Conservation (phyloP, 2,797 vertebrate species). For the Poeciliopsis gracilis region DNA sequence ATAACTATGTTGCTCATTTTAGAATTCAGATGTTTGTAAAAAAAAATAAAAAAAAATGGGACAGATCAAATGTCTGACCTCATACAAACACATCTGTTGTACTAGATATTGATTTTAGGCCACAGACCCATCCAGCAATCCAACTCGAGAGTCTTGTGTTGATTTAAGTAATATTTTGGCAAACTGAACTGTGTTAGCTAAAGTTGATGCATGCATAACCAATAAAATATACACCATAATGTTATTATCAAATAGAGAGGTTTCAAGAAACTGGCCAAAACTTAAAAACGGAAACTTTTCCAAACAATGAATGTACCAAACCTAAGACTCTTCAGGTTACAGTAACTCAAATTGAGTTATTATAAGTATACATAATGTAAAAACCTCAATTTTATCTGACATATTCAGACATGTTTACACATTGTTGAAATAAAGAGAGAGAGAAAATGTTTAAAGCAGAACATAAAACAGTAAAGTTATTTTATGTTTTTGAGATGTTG, state of each 20-base stretch:
- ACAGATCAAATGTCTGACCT: not conserved
- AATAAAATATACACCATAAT: not conserved
- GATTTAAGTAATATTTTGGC: not conserved
- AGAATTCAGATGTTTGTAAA: constrained; percentile 11
- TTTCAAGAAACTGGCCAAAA: not conserved
- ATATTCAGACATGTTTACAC: not conserved
- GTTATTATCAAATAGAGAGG: not conserved
- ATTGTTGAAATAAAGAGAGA: not conserved
- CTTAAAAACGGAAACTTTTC: not conserved
- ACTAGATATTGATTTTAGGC: not conserved
- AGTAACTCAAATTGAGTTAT: not conserved
- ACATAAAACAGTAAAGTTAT: not conserved
- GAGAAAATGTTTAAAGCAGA: not conserved
- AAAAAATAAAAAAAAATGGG: not conserved
- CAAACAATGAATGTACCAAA: not conserved
- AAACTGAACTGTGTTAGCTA: not conserved
- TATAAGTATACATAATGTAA: not conserved
- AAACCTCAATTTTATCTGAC: not conserved
- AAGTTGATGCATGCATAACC: not conserved
- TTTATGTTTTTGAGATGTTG: not conserved
- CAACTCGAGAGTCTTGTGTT: not conserved
- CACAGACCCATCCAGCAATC: not conserved
- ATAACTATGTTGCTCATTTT: constrained; percentile 23
- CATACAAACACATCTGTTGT: not conserved
- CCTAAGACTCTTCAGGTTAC: not conserved